A percentile compares a stretch with the other conserved stretches of the same genome.
Conservation (phyloP, 2,797 vertebrate genomes). For the Pelodytes ibericus region DNA sequence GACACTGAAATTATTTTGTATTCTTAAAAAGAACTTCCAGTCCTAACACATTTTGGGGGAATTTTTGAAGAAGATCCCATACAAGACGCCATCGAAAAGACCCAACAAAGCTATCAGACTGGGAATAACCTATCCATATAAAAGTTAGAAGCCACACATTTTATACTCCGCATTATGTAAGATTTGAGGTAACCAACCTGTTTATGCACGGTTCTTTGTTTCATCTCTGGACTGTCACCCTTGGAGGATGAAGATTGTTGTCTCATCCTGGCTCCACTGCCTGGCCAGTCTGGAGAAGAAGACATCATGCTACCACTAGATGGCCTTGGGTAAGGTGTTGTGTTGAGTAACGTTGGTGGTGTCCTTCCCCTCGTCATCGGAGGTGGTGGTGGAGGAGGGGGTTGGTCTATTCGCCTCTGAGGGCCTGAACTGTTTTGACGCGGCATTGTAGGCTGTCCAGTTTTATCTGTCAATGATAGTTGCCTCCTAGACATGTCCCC, state of each 20-base stretch:
- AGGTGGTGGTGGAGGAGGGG: conserved; percentile 80
- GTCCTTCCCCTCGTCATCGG: conserved; percentile 85
- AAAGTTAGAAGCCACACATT: too few relatives aligned
- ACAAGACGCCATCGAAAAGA: too few relatives aligned
- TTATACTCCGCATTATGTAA: too few relatives aligned
- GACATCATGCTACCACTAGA: conserved; percentile 89
- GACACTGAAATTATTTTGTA: too few relatives aligned
- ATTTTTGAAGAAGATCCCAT: too few relatives aligned
- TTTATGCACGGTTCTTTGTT: conserved; percentile 88
- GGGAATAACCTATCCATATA: too few relatives aligned
- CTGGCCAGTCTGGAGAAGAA: conserved; percentile 91
- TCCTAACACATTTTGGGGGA: too few relatives aligned
- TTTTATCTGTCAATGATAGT: conserved; percentile 87
- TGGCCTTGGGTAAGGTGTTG: conserved; percentile 86
- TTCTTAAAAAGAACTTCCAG: too few relatives aligned
- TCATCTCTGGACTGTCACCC: conserved; percentile 94
- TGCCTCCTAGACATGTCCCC: conserved; percentile 90
- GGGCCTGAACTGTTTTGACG: conserved; percentile 93
- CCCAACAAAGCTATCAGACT: too few relatives aligned
- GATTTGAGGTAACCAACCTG: conserved; percentile 80
- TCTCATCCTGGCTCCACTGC: conserved; percentile 83
- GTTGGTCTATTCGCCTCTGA: conserved; percentile 93
- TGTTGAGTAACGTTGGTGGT: conserved; percentile 84
- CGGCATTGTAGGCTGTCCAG: conserved; percentile 82
- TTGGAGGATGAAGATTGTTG: conserved; percentile 96